phyloP scores from a whole-genome alignment of 2,113 vertebrate genomes.

The Agapornis roseicollis region DNA sequence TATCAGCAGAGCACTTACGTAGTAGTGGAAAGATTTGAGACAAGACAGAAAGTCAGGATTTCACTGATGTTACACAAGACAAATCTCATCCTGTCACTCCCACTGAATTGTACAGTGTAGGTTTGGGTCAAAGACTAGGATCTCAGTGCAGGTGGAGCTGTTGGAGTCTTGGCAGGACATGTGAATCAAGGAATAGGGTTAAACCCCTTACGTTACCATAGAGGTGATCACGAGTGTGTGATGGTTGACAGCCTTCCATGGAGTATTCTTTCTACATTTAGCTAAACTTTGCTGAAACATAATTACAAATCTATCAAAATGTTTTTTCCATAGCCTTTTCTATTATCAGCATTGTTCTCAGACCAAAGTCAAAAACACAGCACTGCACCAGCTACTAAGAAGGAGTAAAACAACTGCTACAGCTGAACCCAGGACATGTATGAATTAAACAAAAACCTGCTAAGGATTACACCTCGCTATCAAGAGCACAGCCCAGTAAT shows the following conservation, averaged over 20 bases:
- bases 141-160: background rate
- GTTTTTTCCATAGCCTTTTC: background rate
- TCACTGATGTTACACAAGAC: background rate
- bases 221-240: background rate
- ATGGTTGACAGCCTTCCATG: background rate
- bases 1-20: background rate
- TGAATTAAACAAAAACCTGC: background rate
- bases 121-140: background rate
- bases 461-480: background rate
- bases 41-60: background rate
- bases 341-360: background rate
- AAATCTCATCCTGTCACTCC: background rate
- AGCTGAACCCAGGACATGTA: background rate
- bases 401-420: background rate
- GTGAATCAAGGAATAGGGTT: background rate
- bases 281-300: background rate
- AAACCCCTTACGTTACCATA: background rate
- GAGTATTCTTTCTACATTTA: background rate
- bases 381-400: background rate
- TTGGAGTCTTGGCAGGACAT: background rate
- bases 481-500: background rate
- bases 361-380: background rate
- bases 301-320: background rate
- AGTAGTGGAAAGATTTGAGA: background rate
- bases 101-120: background rate